A percentile compares a stretch with the other conserved stretches of the same genome.
Conservation (phyloP, 1,140 invertebrate species). For the Harlomillsia oculata region DNA sequence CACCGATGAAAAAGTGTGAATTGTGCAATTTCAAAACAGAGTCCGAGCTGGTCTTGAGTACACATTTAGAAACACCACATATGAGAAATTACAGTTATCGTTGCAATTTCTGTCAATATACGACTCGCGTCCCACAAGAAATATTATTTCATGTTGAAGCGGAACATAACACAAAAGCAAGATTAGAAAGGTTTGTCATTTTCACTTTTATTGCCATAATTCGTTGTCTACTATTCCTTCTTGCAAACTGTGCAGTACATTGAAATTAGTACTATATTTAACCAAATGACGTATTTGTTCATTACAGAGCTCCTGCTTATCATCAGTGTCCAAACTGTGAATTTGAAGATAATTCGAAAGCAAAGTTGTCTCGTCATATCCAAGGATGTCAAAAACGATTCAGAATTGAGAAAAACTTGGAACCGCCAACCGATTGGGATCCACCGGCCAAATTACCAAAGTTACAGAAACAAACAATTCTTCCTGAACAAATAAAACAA, state of each 20-base stretch:
- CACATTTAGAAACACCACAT: constrained; percentile 85
- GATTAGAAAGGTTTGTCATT: constrained; percentile 54
- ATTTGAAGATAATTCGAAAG: constrained; percentile 87
- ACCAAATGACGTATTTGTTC: constrained; percentile 1
- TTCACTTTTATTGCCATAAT: neutral
- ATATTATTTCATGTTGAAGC: constrained; percentile 85
- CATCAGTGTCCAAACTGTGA: constrained; percentile 89
- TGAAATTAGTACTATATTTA: no score
- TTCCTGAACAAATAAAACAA: constrained; percentile 16
- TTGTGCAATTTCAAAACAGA: constrained; percentile 88
- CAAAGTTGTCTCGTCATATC: constrained; percentile 81
- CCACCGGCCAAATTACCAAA: constrained; percentile 82
- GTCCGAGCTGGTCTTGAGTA: constrained; percentile 70
- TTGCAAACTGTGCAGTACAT: no score
- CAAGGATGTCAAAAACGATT: constrained; percentile 85
- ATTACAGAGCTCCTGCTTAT: constrained; percentile 57
- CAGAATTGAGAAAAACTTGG: constrained; percentile 70
- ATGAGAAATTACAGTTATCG: constrained; percentile 70
- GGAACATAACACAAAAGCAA: constrained; percentile 69
- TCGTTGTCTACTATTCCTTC: no score
- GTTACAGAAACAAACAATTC: constrained; percentile 48
- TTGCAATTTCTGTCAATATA: constrained; percentile 77
- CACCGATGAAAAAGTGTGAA: constrained; percentile 72
- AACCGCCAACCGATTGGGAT: constrained; percentile 77
- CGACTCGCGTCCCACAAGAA: constrained; percentile 70